Evolutionary conservation across 2,113 vertebrate species (phyloP), one percentile per base, ranked within the genome.

Genomic region (Chaetops frenatus): DNA sequence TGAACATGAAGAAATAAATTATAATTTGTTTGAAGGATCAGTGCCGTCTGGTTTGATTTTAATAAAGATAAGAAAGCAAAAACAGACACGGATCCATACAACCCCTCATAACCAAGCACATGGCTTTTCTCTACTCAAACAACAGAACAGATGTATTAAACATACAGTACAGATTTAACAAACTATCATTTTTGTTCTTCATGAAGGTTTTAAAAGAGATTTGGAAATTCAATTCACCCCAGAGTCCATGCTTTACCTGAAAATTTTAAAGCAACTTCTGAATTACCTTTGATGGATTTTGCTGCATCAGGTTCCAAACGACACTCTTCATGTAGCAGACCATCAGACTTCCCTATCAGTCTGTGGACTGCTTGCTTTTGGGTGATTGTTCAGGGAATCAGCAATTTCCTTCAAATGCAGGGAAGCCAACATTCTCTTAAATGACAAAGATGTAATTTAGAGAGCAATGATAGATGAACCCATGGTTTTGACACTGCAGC

Each of bases 31-130:
- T 80, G 86, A 96, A 83, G 95, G 90, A 98, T 97, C 97, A 97
- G 87, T 93, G 88, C 53, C 4, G 4, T 95, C 93, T 97, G 77
- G 94, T 98, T 97, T 97, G 97, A 98, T 97, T 97, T 97, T 98
- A 97, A 97, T 98, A 96, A 98, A 96, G 97, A 95, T 97, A 98
- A 97, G 90, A 93, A 85, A 86, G 83, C 79, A 95, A 97, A 95
- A 96, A 95, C 84, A 95, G 97, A 82, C 86, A 88, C 62, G 95
- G 93, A 94, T 94, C 70, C 77, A 86, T 95, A 80, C 86, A 96
- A 88, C 60, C 35, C 44, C 76, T 92, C 91, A 94, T 81, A 97
- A 96, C 56, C 58, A 96, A 92, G 67, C 79, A 95, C 54, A 25
- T 53, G 38, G 50, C 60, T 94, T 81, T 79, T 93, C 86, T 86